phyloP scores from a whole-genome alignment of 2,888 invertebrate genomes.

The Tipula confusa region DNA sequence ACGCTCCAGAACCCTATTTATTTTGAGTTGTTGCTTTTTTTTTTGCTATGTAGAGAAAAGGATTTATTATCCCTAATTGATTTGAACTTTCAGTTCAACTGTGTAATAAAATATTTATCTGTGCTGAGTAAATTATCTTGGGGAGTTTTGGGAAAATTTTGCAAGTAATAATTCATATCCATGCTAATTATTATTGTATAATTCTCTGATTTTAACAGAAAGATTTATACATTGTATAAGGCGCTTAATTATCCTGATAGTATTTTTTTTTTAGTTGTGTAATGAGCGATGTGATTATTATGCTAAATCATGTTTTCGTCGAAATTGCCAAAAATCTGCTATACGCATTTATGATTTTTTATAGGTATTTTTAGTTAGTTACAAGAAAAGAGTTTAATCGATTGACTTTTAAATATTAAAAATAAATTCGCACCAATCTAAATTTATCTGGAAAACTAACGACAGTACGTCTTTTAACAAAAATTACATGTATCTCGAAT shows the following conservation, averaged over 20 bases:
- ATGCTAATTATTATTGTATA: not conserved
- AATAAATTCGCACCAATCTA: no score
- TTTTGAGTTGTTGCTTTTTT: not conserved
- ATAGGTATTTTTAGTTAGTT: no score
- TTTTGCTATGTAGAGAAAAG: not conserved
- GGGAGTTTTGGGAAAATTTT: not conserved
- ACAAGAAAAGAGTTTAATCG: no score
- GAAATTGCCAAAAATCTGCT: no score
- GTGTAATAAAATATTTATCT: not conserved
- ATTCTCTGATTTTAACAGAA: not conserved
- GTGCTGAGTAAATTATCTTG: not conserved
- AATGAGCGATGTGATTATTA: not conserved
- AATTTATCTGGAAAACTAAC: no score
- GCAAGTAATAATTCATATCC: not conserved
- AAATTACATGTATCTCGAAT: no score
- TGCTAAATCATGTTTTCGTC: not conserved
- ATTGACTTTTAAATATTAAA: no score
- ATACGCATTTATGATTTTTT: no score
- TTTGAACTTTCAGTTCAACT: slow-evolving; percentile 1
- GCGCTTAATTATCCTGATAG: not conserved
- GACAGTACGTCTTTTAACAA: no score
- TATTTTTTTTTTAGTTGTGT: not conserved
- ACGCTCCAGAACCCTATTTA: no score
- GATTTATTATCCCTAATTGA: slow-evolving; percentile 3
- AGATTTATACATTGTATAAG: not conserved